Base-by-base conservation (phyloP, 30 jellyfish, hydroid and myxozoan genomes). In the Mastigias papua region DNA sequence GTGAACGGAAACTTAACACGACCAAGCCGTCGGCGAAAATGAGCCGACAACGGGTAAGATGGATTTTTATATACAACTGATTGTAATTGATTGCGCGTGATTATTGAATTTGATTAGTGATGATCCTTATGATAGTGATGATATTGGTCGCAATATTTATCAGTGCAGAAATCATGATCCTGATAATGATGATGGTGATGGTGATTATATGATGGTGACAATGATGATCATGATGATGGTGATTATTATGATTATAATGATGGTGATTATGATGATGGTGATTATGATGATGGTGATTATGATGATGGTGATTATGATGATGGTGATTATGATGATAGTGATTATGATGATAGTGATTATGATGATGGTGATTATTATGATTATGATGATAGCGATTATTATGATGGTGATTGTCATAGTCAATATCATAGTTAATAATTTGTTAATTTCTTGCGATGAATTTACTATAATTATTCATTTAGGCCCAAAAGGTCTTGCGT, bases 1-100 rank as follows among this genome's bases (percentile, higher is more conserved):
- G 77, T 5, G 74, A 49, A 1, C 89, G 95, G 11, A 86, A 61
- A 74, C 34, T 61, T 5, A 72, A 86, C 51, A 49, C 33, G 19
- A 3, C 86, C 2, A 62, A 37, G 34, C 93, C 80, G 20, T 42
- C 34, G 16, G 80, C 61, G 4, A 33, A 66, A 4, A 49, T 86
- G 62, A 66, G 33, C 69, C 37, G 84, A 9, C 78, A 74, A 73
- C 33, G 48, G 84, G 95, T 86, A 58, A 48, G 95, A 5, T 42
- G 13, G 54, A 42, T 15, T 4, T 42, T 42, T 42, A 8, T n/a
- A n/a, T 15, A 8, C 54, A 42, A 42, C 54, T 4, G 54, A 42
- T 42, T 4, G 54, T 15, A 4, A 42, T 15, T 42, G 54, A 42
- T 42, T 42, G 13, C 13, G 13, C 13, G 13, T 15, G 13, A 42